Evolutionary conservation across 2,797 vertebrate species (phyloP), one percentile per base, ranked within the genome.

Genomic region (Myripristis murdjan): DNA sequence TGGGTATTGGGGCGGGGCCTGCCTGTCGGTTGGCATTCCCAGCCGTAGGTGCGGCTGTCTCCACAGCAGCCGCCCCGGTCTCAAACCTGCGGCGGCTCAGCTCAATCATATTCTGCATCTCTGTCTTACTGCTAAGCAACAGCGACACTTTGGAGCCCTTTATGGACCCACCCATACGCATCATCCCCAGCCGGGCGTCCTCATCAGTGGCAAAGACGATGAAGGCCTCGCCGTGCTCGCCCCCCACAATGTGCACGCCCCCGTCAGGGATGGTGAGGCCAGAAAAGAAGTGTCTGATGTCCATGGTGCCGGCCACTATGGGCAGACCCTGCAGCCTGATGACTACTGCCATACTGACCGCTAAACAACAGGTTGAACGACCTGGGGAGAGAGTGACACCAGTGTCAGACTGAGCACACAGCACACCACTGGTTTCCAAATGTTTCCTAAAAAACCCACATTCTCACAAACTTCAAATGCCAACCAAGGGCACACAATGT

Each of bases 201-300:
- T 99, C 98, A 90, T 99, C 98, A 88, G 98, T 99, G 93, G 97
- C 98, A 91, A 99, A 99, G 95, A 99, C 98, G 93, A 99, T 99
- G 96, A 99, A 99, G 92, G 98, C 98, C 95, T 99, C 98, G 91
- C 98, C 98, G 93, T 98, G 97, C 92, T 99, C 98, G 93, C 98
- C 98, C 94, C 98, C 97, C 91, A 99, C 98, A 95, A 99, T 98
- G 97, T 99, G 98, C 90, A 99, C 96, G 91, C 98, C 98, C 94
- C 97, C 98, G 95, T 99, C 98, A 75, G 98, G 98, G 94, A 99
- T 99, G 95, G 96, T 99, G 92, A 99, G 96, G 95, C 98, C 98
- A 95, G 97, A 99, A 98, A 99, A 99, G 98, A 99, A 99, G 97
- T 99, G 98, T 87, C 98, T 97, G 96, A 99, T 99, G 96, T 99